A percentile compares a stretch with the other conserved stretches of the same genome.
Evolutionary conservation across 2,113 vertebrate species (phyloP).

Genomic region (Xiphorhynchus elegans): DNA sequence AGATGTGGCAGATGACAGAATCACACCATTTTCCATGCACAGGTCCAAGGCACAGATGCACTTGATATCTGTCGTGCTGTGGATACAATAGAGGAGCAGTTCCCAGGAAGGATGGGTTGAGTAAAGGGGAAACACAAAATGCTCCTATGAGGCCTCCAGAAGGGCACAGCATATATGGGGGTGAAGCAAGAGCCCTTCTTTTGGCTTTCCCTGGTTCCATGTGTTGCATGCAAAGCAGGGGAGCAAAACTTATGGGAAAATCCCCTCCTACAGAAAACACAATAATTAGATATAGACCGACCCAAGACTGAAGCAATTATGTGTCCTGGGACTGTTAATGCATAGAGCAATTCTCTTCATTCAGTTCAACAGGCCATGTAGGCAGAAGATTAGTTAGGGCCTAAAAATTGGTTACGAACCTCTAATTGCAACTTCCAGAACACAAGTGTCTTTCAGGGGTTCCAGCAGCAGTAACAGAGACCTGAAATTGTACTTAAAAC

Average conservation of each 20-base stretch:
- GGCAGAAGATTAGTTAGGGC: background rate
- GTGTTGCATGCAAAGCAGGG: background rate
- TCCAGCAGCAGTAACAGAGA: background rate
- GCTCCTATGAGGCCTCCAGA: background rate
- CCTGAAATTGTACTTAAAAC: background rate
- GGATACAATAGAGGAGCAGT: background rate
- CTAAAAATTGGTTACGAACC: background rate
- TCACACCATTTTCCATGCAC: background rate
- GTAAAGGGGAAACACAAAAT: background rate
- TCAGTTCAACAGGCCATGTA: rapidly evolving
- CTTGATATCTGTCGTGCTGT: background rate
- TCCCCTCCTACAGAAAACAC: background rate
- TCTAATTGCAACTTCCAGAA: background rate
- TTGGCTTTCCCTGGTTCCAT: background rate
- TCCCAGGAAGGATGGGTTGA: background rate
- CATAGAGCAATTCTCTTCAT: background rate
- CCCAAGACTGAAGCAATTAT: background rate
- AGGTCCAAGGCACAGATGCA: background rate
- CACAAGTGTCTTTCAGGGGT: background rate
- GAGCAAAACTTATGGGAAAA: background rate
- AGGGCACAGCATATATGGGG: background rate
- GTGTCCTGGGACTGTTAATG: background rate
- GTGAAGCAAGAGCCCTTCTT: background rate
- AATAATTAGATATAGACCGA: background rate
- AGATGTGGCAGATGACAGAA: background rate